Conservation (phyloP, 2,888 invertebrate species). For the Monopis laevigella region DNA sequence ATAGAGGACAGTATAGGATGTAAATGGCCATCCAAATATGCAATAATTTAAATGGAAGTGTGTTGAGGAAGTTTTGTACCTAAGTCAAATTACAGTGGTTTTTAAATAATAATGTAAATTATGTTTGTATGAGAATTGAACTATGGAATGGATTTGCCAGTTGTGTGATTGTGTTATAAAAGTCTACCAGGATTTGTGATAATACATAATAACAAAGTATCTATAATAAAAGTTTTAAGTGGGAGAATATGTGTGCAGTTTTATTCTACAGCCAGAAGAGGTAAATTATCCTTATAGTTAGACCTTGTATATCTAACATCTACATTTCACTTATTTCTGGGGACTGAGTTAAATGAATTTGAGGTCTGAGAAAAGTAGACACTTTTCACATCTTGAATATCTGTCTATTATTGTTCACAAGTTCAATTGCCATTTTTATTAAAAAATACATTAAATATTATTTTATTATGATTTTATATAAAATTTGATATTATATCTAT, state of each 20-base stretch:
- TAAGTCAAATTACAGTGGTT: constrained; percentile 62
- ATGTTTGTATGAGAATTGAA: constrained; percentile 59
- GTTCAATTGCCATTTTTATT: too few relatives aligned
- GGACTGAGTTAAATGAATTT: too few relatives aligned
- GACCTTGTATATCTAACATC: too few relatives aligned
- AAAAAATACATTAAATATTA: too few relatives aligned
- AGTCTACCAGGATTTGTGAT: constrained; percentile 81
- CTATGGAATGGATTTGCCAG: constrained; percentile 63
- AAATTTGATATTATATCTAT: too few relatives aligned
- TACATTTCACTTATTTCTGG: too few relatives aligned
- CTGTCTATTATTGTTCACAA: too few relatives aligned
- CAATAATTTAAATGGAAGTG: constrained; percentile 62
- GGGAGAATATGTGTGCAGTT: constrained; percentile 66
- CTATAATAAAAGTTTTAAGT: constrained; percentile 69
- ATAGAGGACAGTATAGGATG: constrained; percentile 49
- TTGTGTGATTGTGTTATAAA: constrained; percentile 74
- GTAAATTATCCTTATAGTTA: constrained; percentile 28
- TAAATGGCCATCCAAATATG: constrained; percentile 63
- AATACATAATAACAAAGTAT: constrained; percentile 75
- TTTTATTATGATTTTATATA: too few relatives aligned
- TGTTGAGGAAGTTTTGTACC: constrained; percentile 51
- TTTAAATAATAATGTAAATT: constrained; percentile 67
- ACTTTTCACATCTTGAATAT: too few relatives aligned
- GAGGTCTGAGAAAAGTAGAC: too few relatives aligned
- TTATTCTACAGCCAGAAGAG: constrained; percentile 52